Conservation (phyloP, 2,797 vertebrate species). For the Meriones psammophilus region DNA sequence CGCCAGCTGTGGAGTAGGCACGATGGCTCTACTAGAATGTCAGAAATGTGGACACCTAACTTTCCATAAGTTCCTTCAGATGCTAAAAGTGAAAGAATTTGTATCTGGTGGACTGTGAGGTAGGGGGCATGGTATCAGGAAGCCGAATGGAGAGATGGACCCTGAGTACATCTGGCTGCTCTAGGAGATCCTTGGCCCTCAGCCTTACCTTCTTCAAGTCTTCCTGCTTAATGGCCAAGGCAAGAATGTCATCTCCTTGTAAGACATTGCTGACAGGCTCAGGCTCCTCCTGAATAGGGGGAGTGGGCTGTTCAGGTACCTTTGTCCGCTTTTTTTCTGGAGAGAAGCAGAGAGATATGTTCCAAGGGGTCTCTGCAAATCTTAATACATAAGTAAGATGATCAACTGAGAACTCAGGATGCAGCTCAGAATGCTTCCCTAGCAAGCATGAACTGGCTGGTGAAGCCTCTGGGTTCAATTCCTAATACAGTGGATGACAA, state of each 20-base stretch:
- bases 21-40: not conserved
- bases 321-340: conserved; percentile 88
- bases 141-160: not conserved
- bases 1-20: not conserved
- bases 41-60: not conserved
- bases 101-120: not conserved
- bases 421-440: not conserved
- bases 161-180: not conserved
- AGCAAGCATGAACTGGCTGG: not conserved
- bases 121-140: not conserved
- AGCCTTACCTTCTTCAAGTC: conserved; percentile 89
- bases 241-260: conserved; percentile 88
- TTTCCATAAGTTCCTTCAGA: not conserved
- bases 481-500: not conserved
- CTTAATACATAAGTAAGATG: not conserved
- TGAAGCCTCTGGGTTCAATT: not conserved
- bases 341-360: conserved; percentile 69
- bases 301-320: conserved; percentile 70
- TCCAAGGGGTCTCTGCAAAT: not conserved
- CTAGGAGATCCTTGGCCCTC: not conserved
- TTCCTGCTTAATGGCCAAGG: conserved; percentile 86
- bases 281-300: conserved; percentile 82
- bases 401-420: not conserved
- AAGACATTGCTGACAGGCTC: conserved; percentile 79
- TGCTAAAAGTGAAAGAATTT: not conserved